Base-by-base conservation (phyloP, 2,888 invertebrate species). In the Drosophila pegasa region DNA sequence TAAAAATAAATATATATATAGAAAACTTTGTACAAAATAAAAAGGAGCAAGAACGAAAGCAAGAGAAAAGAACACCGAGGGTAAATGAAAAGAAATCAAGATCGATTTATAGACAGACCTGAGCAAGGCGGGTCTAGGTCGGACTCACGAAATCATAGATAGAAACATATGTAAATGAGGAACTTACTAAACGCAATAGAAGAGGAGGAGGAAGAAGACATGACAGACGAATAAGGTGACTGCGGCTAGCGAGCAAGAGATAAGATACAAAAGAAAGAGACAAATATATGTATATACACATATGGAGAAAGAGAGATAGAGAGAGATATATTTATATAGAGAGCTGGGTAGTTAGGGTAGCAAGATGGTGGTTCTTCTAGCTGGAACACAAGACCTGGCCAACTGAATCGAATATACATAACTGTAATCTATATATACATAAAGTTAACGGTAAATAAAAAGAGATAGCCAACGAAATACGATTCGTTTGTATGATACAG, bases 21-120 rank as follows among this genome's bases (percentile, higher is more conserved):
- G 80, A 77, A 75, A 80, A 71, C 22, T 51, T 51, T 71, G 78
- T 77, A 79, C 55, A 73, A 58, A 71, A 69, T 57, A 9, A 78
- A 12, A 73, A 85, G 74, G 63, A 52, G 50, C 25, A 35, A 60
- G 58, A 35, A 37, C n/a, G 20, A 33, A 48, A 48, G 9, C 2
- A 48, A 33, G 14, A n/a, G n/a, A 14, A 56, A 62, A 43, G 27
- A 61, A 43, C 64, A 33, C 16, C 25, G 61, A 38, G 7, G 22
- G 8, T 14, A 52, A 40, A 52, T 9, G 16, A 31, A 52, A 18
- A 29, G 14, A 38, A 37, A 43, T 27, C 29, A 16, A 54, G 12
- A 58, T n/a, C 3, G 40, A 47, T 31, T 14, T 7, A 29, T 7
- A 47, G 2, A 14, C 3, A 35, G 25, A 55, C 37, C 60, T 47